Evolutionary conservation across 2,113 vertebrate genomes (phyloP), one percentile per base, ranked within the genome.

Genomic region (Mungos mungo): DNA sequence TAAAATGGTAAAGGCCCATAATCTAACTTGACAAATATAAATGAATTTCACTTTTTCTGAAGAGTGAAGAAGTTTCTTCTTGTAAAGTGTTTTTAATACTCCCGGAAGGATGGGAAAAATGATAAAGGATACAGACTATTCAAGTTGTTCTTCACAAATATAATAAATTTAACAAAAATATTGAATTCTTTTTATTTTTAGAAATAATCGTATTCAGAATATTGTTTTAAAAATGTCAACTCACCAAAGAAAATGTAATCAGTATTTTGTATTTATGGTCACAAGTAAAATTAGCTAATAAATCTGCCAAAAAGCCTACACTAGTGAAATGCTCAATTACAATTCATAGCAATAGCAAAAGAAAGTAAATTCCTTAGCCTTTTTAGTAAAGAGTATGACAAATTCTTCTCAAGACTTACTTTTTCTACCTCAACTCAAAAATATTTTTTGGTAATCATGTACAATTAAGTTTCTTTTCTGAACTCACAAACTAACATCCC

Each of bases 1-100:
- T 88, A 89, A 93, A 81, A 68, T 45, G 13, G 31, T 79, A 92
- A 93, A 97, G 9, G 15, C 5, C 12, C n/a, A 66, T n/a, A 60
- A 77, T 93, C 86, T 93, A 82, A 82, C 90, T 12, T 79, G 87
- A 92, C 25, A 95, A 50, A 31, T 94, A 87, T 16, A 95, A 93
- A 68, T 65, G 7, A 93, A 96, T 93, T 95, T 88, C 23, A 95
- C n/a, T 82, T 94, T 92, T 94, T 93, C 50, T 92, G 23, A 92
- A 57, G n/a, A 93, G 33, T 68, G 45, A 60, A 66, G 54, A 84
- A 54, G 25, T 93, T 95, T 96, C n/a, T 31, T 77, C 27, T 71
- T 82, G 3, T 82, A 76, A 96, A 72, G 27, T 90, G 11, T 9
- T 84, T 77, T 88, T 45, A 66, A 57, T 33, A 74, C 84, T 60